phyloP scores from a whole-genome alignment of 2,888 invertebrate species.

The Tetropium fuscum region DNA sequence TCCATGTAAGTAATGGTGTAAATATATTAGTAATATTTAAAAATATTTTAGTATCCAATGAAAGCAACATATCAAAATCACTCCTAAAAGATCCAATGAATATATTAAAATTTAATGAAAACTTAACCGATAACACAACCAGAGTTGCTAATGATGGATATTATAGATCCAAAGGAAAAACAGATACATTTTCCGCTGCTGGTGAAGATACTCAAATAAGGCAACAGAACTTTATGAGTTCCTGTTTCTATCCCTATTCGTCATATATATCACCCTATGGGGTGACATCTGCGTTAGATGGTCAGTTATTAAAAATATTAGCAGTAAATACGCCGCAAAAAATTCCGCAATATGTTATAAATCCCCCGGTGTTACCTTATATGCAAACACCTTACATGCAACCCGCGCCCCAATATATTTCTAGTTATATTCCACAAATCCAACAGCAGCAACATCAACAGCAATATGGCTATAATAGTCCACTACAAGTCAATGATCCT shows the following conservation, averaged over 20 bases:
- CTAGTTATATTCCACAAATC: slow-evolving; percentile 14
- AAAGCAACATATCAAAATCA: not conserved
- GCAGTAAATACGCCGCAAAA: slow-evolving; percentile 35
- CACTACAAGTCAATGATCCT: slow-evolving; percentile 51
- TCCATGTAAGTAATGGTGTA: too few relatives aligned
- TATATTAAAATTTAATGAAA: not conserved
- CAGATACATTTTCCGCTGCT: slow-evolving; percentile 30
- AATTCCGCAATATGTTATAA: slow-evolving; percentile 45
- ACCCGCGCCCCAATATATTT: not conserved
- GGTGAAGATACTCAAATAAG: slow-evolving; percentile 49
- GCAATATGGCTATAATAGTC: slow-evolving; percentile 24
- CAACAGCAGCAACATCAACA: slow-evolving; percentile 20
- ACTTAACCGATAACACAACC: not conserved
- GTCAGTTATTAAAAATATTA: slow-evolving; percentile 46
- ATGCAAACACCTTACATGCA: slow-evolving; percentile 34
- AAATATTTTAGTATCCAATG: not conserved
- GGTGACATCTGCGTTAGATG: slow-evolving; percentile 38
- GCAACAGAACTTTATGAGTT: slow-evolving; percentile 51
- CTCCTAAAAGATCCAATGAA: not conserved
- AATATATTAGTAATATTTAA: too few relatives aligned
- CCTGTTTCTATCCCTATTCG: slow-evolving; percentile 46
- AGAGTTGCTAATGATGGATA: not conserved
- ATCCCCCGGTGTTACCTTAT: slow-evolving; percentile 52
- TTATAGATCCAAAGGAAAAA: slow-evolving; percentile 31
- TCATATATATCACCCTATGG: slow-evolving; percentile 50